Evolutionary conservation across 2,113 vertebrate species (phyloP), one percentile per base, ranked within the genome.

Genomic region (Semicossyphus pulcher): DNA sequence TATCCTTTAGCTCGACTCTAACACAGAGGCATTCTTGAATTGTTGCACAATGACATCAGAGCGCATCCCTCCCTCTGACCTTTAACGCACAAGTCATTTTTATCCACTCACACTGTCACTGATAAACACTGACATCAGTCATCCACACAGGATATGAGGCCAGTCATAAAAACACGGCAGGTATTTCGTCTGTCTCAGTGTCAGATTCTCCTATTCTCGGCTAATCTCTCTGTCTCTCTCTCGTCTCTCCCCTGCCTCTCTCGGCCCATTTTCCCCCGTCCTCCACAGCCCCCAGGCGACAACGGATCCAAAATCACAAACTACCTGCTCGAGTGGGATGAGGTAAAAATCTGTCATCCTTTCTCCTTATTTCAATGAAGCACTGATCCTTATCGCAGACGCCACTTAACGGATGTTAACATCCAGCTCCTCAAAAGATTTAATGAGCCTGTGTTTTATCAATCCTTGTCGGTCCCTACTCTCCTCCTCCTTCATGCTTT

Each of bases 251-350:
- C 76, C 65, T 76, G 8, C 56, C 31, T 74, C 31, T 2, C 48
- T 54, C n/a, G 14, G 25, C 25, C 64, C 64, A 28, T 72, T 42
- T 63, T 42, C 60, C 57, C 9, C 68, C 47, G 84, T 84, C 88
- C 57, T 72, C 91, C 29, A 1, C 91, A 99, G 97, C 95, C 97
- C 54, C 95, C 97, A 28, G 86, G 93, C 60, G 97, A 99, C 92
- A 99, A 99, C 56, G 97, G 97, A 91, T 98, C 97, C 89, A 99
- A 98, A 96, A 96, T 99, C 93, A 96, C 95, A 94, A 97, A 95
- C 94, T 99, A 99, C 93, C 95, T 97, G 92, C 94, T 99, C 79
- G 96, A 98, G 86, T 98, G 97, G 97, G 97, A 99, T 88, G 97
- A 99, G 95, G 97, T 98, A 91, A 92, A 72, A 28, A 45, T 34